These are phyloP conservation scores for Pristionchus mayeri DNA, from an alignment of 2,888 invertebrate genomes.

Conservation along the genomic window DNA sequence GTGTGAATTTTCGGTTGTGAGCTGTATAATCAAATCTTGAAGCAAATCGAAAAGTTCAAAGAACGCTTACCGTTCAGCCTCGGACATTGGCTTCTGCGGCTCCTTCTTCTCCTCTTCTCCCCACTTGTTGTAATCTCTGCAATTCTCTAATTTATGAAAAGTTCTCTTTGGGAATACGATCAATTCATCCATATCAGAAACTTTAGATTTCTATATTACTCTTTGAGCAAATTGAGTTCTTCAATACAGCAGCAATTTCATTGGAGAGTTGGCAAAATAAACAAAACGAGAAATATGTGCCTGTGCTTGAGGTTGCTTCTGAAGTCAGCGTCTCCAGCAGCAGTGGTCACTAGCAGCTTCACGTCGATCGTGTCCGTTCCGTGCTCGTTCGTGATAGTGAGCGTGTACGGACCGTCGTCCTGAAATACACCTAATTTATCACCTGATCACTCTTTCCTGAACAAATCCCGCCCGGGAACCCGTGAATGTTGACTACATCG, in stretches of 20 bases:
- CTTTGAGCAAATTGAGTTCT: no score
- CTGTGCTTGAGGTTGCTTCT: slow-evolving; percentile 95
- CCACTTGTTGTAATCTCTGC: slow-evolving; percentile 45
- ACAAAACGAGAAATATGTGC: slow-evolving; percentile 55
- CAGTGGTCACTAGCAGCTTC: slow-evolving; percentile 88
- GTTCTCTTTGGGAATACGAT: no score
- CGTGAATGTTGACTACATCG: no score
- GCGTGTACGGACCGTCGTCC: slow-evolving; percentile 87
- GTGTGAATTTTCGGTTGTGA: not conserved
- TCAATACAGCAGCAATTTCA: no score
- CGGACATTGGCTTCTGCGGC: slow-evolving; percentile 53
- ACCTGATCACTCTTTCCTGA: no score
- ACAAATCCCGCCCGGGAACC: no score
- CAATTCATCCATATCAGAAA: no score
- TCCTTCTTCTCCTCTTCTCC: slow-evolving; percentile 54
- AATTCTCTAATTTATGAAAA: no score
- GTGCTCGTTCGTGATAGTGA: slow-evolving; percentile 91
- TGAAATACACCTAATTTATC: no score
- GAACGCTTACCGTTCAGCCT: slow-evolving; percentile 55
- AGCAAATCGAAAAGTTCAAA: not conserved
- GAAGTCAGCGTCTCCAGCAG: slow-evolving; percentile 87
- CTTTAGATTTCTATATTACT: no score
- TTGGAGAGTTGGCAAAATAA: no score
- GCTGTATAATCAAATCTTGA: not conserved
- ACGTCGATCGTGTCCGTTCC: slow-evolving; percentile 96